A percentile compares a stretch with the other conserved stretches of the same genome.
Evolutionary conservation across 1,140 invertebrate genomes (phyloP).

Genomic region (Anoplolepis gracilipes): DNA sequence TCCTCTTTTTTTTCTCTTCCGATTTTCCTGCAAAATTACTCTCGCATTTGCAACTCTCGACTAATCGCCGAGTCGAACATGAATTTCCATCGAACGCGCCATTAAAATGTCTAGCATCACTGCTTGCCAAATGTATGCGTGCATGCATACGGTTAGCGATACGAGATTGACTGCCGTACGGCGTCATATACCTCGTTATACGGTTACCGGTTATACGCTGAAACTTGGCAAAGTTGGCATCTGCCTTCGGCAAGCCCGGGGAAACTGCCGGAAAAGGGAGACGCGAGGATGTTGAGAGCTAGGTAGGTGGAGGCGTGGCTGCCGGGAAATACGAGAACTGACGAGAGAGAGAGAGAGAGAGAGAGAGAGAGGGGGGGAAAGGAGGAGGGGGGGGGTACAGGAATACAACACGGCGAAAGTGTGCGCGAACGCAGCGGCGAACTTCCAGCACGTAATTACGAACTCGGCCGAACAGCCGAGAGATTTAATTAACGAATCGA

Average conservation of each 20-base stretch:
- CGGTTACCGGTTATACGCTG: conserved; percentile 26
- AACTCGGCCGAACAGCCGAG: conserved; percentile 60
- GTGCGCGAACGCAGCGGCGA: conserved; percentile 60
- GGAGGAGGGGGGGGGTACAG: conserved; percentile 23
- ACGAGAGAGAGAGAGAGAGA: conserved; percentile 34
- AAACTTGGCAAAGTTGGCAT: conserved; percentile 69
- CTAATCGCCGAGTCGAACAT: not conserved
- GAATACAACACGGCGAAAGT: conserved; percentile 57
- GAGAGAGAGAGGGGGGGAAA: conserved; percentile 7
- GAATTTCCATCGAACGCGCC: conserved; percentile 14
- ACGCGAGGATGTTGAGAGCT: conserved; percentile 17
- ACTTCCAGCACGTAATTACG: conserved; percentile 68
- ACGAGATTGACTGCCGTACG: conserved; percentile 41
- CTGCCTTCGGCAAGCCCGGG: conserved; percentile 53
- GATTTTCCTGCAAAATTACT: not conserved
- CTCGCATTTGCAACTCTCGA: not conserved
- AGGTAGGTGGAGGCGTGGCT: conserved; percentile 48
- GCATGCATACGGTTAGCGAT: conserved; percentile 28
- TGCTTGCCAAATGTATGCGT: conserved; percentile 1
- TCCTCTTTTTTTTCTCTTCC: not conserved
- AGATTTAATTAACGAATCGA: conserved; percentile 70
- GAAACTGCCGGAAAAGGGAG: conserved; percentile 60
- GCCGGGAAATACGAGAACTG: conserved; percentile 65
- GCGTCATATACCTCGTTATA: conserved; percentile 53
- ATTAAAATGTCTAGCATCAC: conserved; percentile 37